phyloP scores from a whole-genome alignment of 2,113 vertebrate genomes.

The Toxotes jaculatrix region DNA sequence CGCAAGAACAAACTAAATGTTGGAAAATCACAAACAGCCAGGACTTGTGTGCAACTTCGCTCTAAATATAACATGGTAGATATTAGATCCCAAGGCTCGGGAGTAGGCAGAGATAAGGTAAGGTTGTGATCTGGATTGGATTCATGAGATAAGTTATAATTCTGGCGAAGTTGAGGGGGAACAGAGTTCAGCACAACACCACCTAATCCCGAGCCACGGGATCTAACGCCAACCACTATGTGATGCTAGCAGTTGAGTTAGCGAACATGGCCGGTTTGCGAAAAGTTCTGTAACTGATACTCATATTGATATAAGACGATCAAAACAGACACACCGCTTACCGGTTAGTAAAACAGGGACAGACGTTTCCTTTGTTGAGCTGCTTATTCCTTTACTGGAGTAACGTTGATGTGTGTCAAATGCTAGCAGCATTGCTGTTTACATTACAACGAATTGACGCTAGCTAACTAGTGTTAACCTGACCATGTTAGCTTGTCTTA shows the following conservation, averaged over 20 bases:
- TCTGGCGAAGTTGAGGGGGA: not conserved
- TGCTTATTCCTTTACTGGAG: not conserved
- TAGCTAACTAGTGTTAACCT: constrained; percentile 1
- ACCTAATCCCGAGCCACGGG: not conserved
- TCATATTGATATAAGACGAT: not conserved
- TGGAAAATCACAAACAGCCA: not conserved
- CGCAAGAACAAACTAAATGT: not conserved
- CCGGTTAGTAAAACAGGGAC: not conserved
- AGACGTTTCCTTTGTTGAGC: not conserved
- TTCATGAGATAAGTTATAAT: not conserved
- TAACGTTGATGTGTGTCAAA: not conserved
- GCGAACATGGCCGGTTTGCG: too few relatives aligned
- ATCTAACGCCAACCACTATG: not conserved
- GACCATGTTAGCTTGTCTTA: constrained; percentile 17
- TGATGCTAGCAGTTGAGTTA: not conserved
- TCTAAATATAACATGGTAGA: not conserved
- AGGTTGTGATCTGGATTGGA: not conserved
- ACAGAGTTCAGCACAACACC: not conserved
- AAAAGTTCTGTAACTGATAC: too few relatives aligned
- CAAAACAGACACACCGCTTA: constrained; percentile 40
- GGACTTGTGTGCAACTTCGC: not conserved
- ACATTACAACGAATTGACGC: constrained; percentile 3
- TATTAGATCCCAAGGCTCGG: not conserved
- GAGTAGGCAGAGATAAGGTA: not conserved
- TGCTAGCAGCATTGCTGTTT: constrained; percentile 34